Evolutionary conservation across 2,888 invertebrate genomes (phyloP).

Genomic region (Drepana falcataria): DNA sequence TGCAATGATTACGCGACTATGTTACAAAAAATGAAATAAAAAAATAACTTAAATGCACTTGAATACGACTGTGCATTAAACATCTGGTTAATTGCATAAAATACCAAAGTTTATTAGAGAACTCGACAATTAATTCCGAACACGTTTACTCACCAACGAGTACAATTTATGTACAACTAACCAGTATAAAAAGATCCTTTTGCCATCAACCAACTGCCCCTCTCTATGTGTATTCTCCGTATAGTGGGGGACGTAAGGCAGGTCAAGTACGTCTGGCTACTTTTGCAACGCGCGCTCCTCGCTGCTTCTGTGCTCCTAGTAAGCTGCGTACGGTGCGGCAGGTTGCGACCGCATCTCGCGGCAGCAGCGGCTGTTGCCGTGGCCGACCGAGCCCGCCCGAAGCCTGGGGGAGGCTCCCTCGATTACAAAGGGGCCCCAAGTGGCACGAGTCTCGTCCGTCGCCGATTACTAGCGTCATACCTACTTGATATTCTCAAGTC

Average conservation of each 20-base stretch:
- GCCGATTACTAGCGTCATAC: too few species aligned
- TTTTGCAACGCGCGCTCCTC: conserved; percentile 24
- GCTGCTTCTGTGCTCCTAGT: conserved; percentile 53
- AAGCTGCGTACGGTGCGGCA: conserved; percentile 64
- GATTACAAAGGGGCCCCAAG: conserved; percentile 18
- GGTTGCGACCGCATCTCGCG: conserved; percentile 32
- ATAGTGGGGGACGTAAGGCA: conserved; percentile 17
- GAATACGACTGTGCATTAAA: too few species aligned
- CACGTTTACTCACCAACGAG: conserved; percentile 4
- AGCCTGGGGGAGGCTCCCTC: conserved; percentile 25
- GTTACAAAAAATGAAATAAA: too few species aligned
- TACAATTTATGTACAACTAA: conserved; percentile 25
- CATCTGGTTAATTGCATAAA: too few species aligned
- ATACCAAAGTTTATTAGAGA: too few species aligned
- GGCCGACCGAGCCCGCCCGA: conserved; percentile 5
- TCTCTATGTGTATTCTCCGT: conserved; percentile 4
- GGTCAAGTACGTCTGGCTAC: conserved; percentile 22
- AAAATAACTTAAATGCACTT: too few species aligned
- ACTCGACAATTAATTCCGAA: not conserved
- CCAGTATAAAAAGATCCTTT: conserved; percentile 24
- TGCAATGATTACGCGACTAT: not conserved
- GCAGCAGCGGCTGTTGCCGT: conserved; percentile 22
- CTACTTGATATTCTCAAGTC: too few species aligned
- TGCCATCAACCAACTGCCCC: conserved; percentile 1
- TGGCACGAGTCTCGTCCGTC: conserved; percentile 2